These are phyloP conservation scores for Anguilla anguilla DNA, from an alignment of 2,797 vertebrate species.

Conservation along the genomic window DNA sequence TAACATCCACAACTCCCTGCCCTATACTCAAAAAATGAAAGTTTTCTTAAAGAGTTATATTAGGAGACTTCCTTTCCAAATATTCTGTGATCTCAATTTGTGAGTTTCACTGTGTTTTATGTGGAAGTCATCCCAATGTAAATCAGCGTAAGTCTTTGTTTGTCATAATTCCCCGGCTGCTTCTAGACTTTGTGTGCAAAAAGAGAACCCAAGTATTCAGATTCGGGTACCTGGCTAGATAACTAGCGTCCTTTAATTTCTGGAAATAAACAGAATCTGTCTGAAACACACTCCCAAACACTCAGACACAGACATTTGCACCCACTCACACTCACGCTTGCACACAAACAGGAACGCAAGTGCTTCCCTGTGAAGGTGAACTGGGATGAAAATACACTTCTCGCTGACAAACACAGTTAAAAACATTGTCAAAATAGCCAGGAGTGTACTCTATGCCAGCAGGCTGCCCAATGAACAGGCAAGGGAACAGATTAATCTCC, in stretches of 20 bases:
- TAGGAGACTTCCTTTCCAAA: not conserved
- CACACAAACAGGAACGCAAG: not conserved
- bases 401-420: not conserved
- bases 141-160: slow-evolving; percentile 26
- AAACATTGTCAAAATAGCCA: not conserved
- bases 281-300: not conserved
- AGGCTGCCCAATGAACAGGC: not conserved
- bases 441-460: not conserved
- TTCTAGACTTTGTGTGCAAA: slow-evolving; percentile 57
- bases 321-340: not conserved
- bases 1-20: not conserved
- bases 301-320: slow-evolving; percentile 48
- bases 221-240: not conserved
- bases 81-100: slow-evolving; percentile 2
- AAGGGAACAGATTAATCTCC: slow-evolving; percentile 1
- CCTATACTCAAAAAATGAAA: not conserved
- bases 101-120: slow-evolving; percentile 32
- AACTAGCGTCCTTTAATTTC: slow-evolving; percentile 7
- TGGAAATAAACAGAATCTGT: slow-evolving; percentile 32
- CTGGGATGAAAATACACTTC: not conserved
- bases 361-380: not conserved
- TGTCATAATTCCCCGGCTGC: slow-evolving; percentile 54
- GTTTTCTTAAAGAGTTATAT: not conserved
- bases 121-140: slow-evolving; percentile 34
- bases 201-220: slow-evolving; percentile 47